Percentiles rank a stretch among this genome's conserved stretches.
Evolutionary conservation across 2,113 vertebrate genomes (phyloP).

Genomic region (Oriolus oriolus): DNA sequence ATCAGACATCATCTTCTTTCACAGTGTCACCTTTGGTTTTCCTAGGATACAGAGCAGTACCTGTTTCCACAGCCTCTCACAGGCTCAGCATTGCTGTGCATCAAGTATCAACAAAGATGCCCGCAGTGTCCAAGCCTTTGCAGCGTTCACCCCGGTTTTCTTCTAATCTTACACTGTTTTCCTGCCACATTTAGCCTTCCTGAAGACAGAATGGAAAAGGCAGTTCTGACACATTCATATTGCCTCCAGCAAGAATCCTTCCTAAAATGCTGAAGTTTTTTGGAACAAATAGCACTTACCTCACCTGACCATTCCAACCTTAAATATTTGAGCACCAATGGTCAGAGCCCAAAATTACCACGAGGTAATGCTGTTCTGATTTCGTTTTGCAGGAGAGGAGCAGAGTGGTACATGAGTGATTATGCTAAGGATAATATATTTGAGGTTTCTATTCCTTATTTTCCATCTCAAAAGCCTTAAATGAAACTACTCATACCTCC

Average conservation of each 20-base stretch:
- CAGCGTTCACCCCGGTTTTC: background rate
- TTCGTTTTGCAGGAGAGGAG: accelerated
- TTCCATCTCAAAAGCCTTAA: background rate
- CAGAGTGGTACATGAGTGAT: accelerated
- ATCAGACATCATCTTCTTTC: background rate
- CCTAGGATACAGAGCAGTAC: background rate
- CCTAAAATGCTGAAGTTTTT: background rate
- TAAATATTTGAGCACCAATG: background rate
- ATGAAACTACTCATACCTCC: background rate
- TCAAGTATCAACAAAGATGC: background rate
- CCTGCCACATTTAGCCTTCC: background rate
- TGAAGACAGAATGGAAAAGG: background rate
- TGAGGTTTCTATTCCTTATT: background rate
- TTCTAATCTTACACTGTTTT: background rate
- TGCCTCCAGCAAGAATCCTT: background rate
- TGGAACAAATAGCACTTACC: background rate
- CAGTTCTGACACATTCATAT: background rate
- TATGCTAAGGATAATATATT: background rate
- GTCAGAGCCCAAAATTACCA: background rate
- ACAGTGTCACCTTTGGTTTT: background rate
- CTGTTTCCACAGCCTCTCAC: background rate
- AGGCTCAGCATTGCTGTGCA: background rate
- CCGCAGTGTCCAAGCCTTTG: background rate
- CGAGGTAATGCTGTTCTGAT: background rate
- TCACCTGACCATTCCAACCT: background rate